Conservation (phyloP, 2,888 invertebrate species). For the Pyrrhia umbra region DNA sequence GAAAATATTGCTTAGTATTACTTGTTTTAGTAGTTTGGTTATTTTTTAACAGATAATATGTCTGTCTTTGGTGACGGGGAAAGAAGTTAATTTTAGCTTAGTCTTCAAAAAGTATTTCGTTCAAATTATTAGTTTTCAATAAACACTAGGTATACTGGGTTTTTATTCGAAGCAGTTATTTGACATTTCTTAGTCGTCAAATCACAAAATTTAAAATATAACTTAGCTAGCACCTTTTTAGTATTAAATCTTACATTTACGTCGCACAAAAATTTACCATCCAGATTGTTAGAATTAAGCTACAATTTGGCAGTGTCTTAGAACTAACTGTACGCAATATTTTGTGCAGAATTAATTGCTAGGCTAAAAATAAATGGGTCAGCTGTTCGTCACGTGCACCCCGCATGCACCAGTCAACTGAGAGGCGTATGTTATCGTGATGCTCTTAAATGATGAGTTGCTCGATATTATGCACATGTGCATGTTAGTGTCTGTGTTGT, state of each 20-base stretch:
- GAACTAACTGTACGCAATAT: conserved; percentile 1
- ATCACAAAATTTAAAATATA: no score
- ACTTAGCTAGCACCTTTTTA: no score
- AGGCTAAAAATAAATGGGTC: conserved; percentile 42
- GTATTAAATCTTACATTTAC: no score
- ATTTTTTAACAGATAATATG: neutral
- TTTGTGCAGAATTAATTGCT: conserved; percentile 9
- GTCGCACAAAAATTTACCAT: neutral
- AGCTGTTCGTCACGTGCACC: conserved; percentile 49
- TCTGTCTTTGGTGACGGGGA: no score
- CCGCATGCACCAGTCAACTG: conserved; percentile 34
- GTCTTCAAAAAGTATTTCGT: no score
- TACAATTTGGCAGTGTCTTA: conserved; percentile 1
- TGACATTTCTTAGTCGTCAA: no score
- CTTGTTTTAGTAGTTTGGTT: neutral
- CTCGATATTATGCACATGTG: conserved; percentile 46
- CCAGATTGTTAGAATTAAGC: neutral
- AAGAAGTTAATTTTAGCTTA: no score
- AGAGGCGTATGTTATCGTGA: conserved; percentile 50
- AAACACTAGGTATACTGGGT: no score
- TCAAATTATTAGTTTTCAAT: no score
- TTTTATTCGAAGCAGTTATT: no score
- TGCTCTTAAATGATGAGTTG: conserved; percentile 44
- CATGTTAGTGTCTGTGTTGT: conserved; percentile 22
- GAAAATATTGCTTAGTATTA: neutral